phyloP scores from a whole-genome alignment of 2,113 vertebrate species.

The Saimiri boliviensis region DNA sequence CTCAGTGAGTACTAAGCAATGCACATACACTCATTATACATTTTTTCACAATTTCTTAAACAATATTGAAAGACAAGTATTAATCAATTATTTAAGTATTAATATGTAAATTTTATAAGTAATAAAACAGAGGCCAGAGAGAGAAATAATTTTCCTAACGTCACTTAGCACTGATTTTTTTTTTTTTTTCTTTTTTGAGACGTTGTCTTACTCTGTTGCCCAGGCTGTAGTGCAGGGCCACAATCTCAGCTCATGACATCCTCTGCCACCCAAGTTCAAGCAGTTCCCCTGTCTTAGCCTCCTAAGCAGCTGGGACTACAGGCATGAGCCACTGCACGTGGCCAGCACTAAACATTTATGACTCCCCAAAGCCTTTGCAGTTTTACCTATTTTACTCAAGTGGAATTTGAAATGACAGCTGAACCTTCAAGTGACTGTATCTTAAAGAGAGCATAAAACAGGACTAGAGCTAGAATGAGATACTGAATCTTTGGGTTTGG shows the following conservation, averaged over 20 bases:
- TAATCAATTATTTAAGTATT: not conserved
- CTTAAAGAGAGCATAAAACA: not conserved
- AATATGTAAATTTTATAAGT: constrained; percentile 14
- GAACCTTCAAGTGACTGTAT: not conserved
- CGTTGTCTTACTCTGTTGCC: no score
- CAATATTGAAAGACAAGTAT: not conserved
- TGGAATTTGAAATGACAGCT: constrained; percentile 3
- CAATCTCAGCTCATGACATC: no score
- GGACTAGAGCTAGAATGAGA: not conserved
- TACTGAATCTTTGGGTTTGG: not conserved
- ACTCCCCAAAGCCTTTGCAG: not conserved
- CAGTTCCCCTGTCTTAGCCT: no score
- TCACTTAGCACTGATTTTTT: not conserved
- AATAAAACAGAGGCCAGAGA: not conserved
- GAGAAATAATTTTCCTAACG: not conserved
- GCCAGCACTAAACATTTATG: not conserved
- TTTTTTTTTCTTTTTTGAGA: not conserved
- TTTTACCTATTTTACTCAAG: not conserved
- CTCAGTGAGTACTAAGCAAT: not conserved
- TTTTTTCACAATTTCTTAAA: not conserved
- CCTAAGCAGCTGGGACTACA: no score
- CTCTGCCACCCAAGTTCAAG: no score
- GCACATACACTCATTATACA: not conserved
- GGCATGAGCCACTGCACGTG: no score
- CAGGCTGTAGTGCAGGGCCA: no score